These are phyloP conservation scores for human DNA, from an alignment of 2,113 vertebrate genomes.

Conservation along the genomic window GRCh38 chr3:9878001-9878500, in stretches of 20 bases:
- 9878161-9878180: background rate
- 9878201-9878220: background rate
- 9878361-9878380: background rate
- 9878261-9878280: background rate
- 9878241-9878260: fast-evolving
- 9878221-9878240: background rate
- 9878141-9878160: background rate
- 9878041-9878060: background rate
- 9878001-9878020: background rate
- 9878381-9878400: no score
- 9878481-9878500: slow-evolving; percentile 83
- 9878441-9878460: slow-evolving; percentile 84
- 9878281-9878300: background rate
- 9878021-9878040: background rate
- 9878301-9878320: background rate
- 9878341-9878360: background rate
- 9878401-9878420: background rate
- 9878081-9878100: background rate
- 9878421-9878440: slow-evolving; percentile 87
- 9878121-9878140: background rate
- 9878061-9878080: background rate
- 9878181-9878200: background rate
- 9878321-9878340: background rate
- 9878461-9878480: slow-evolving; percentile 89
- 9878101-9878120: background rate